Percentiles rank a stretch among this genome's conserved stretches.
Evolutionary conservation across 2,797 vertebrate species (phyloP).

Genomic region (Brachyrhaphis roseni): DNA sequence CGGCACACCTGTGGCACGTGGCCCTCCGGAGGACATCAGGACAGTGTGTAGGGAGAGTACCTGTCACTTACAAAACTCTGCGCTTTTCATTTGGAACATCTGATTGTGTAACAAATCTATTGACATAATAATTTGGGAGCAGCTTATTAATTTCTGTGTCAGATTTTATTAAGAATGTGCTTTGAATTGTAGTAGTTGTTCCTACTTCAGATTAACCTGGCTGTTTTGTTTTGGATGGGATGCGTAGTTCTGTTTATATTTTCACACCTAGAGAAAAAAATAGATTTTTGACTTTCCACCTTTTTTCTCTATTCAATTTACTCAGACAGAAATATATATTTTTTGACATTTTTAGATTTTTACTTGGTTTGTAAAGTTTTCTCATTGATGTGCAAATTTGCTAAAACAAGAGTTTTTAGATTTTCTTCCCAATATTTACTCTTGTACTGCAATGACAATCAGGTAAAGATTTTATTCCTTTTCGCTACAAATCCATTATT

Average conservation of each 20-base stretch:
- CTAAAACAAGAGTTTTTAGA: neutral
- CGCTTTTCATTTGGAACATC: conserved; percentile 55
- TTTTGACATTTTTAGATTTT: neutral
- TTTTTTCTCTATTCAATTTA: neutral
- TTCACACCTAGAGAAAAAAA: neutral
- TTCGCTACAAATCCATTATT: neutral
- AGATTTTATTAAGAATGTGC: neutral
- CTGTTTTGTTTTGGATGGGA: neutral
- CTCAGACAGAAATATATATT: neutral
- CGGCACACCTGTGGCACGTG: conserved; percentile 59
- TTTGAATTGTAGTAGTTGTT: neutral
- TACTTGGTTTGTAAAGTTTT: neutral
- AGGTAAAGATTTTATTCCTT: neutral
- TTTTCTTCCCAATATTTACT: neutral
- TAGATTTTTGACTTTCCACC: neutral
- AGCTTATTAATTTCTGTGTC: conserved; percentile 19
- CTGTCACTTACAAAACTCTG: conserved; percentile 63
- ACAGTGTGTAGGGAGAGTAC: conserved; percentile 2
- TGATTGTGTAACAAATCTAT: conserved; percentile 58
- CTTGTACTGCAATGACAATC: neutral
- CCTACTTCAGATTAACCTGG: neutral
- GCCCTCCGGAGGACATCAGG: conserved; percentile 44
- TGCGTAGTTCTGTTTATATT: neutral
- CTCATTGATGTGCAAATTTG: neutral
- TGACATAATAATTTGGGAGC: conserved; percentile 49